Evolutionary conservation across 2,888 invertebrate genomes (phyloP), one percentile per base, ranked within the genome.

Genomic region (Tetranychus piercei): DNA sequence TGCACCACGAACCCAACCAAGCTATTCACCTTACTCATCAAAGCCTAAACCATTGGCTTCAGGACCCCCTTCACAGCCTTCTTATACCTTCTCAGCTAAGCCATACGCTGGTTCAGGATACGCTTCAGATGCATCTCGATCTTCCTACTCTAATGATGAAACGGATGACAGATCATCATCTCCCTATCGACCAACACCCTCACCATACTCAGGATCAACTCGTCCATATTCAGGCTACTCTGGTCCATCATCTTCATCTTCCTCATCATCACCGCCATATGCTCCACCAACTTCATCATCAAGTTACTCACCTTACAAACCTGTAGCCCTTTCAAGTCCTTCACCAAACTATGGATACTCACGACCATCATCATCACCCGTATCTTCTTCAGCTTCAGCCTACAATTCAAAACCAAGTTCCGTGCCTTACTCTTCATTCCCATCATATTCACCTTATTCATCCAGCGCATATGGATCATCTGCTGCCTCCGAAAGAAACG

Each of bases 51-150:
- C 72, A 22, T 44, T 11, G 18, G 69, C 15, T 15, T n/a, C 69
- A 69, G 15, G 8, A 69, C 22, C 69, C 2, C 73, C 73, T n/a
- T 73, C 75, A 18, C 76, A 74, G 9, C 71, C 76, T n/a, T 70
- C 55, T 15, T 55, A 55, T 15, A 55, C 55, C 15, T 55, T 55
- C 55, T 55, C 55, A 55, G 55, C 55, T 55, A 55, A 55, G 7
- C 55, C 55, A 9, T 55, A 55, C 15, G 9, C 55, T 15, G 55
- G 55, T 15, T 55, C 55, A 55, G 55, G 55, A 55, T 55, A 55
- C 15, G 55, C 11, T 55, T 55, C 55, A 15, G 15, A 55, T 6
- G 11, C 55, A 55, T 55, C 55, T 69, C 20, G 34, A 22, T n/a
- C 71, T 43, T 66, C n/a, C 3, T 22, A 71, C 44, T 9, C 43